Evolutionary conservation across 2,113 vertebrate genomes (phyloP), one percentile per base, ranked within the genome.

Genomic region (Chionodraco myersi): DNA sequence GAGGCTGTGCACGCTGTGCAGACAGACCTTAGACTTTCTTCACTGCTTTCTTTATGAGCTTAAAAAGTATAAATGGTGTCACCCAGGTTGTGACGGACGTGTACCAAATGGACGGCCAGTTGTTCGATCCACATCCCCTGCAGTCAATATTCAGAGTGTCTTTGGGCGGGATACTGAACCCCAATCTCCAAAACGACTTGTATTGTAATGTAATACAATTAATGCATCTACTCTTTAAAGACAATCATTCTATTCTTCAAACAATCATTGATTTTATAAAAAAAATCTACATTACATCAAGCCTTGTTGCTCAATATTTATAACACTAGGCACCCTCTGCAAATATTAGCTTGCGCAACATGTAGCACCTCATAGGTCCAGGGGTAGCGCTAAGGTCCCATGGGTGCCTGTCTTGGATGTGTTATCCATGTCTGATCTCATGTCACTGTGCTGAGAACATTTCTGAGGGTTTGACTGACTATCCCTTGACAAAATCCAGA

Each of bases 391-490:
- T 45, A 1, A 57, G 83, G 75, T 81, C 79, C 66, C 56, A 49
- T 10, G 59, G 77, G 80, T 68, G 41, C 75, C 45, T 6, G 41
- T 57, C 21, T 57, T 45, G 60, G n/a, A 47, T 72, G 15, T 79
- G 45, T 68, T 75, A 41, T 74, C 45, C 77, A 56, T 60, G 54
- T 77, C 41, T 67, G 23, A 81, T 74, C 68, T 47, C 70, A 58
- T 80, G 83, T 80, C 49, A 69, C 16, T 36, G 52, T 67, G 34
- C 34, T 41, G 4, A 10, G 18, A 57, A 23, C 52, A 70, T 79
- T 71, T 34, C 70, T 49, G 30, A 74, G 52, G 13, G 14, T 73
- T 66, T 54, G 59, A 48, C 82, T 89, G 87, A 88, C 88, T 87
- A 61, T 60, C 63, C 69, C 65, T 61, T 53, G 52, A 45, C 21